Conservation (phyloP, 1,140 invertebrate species). For the Steinernema khuongi region DNA sequence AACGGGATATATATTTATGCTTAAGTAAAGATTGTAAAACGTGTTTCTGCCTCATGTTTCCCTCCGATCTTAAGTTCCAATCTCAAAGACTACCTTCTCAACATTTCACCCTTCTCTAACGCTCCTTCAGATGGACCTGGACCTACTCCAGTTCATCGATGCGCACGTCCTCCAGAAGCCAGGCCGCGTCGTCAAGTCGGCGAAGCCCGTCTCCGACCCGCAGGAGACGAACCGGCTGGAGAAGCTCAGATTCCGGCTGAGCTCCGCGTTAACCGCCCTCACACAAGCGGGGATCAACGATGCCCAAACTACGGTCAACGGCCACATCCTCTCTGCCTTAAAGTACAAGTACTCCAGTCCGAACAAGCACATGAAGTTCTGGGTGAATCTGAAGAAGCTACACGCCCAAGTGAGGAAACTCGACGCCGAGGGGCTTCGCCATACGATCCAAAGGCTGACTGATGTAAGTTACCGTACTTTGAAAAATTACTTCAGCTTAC, state of each 20-base stretch:
- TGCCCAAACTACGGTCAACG: not conserved
- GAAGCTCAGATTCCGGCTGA: not conserved
- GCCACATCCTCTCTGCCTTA: not conserved
- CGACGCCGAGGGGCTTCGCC: not conserved
- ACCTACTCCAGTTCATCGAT: slow-evolving; percentile 1
- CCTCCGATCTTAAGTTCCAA: too few relatives aligned
- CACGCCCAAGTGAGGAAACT: not conserved
- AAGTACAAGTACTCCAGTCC: not conserved
- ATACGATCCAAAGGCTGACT: not conserved
- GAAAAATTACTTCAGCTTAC: not conserved
- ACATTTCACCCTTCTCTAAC: not conserved
- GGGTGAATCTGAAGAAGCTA: slow-evolving; percentile 1
- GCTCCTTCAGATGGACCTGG: slow-evolving; percentile 9
- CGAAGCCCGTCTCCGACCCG: not conserved
- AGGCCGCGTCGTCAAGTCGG: not conserved
- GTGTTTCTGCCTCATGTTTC: too few relatives aligned
- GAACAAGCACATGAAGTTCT: not conserved
- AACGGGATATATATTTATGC: too few relatives aligned
- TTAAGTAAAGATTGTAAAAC: too few relatives aligned
- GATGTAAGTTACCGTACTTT: not conserved
- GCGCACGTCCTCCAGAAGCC: not conserved
- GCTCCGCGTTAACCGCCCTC: not conserved
- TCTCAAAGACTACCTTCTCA: too few relatives aligned
- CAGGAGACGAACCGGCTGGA: not conserved
- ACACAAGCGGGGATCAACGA: not conserved